Percentiles rank a stretch among this genome's conserved stretches.
Conservation (phyloP, 1,140 invertebrate genomes). For the Pollicipes pollicipes region DNA sequence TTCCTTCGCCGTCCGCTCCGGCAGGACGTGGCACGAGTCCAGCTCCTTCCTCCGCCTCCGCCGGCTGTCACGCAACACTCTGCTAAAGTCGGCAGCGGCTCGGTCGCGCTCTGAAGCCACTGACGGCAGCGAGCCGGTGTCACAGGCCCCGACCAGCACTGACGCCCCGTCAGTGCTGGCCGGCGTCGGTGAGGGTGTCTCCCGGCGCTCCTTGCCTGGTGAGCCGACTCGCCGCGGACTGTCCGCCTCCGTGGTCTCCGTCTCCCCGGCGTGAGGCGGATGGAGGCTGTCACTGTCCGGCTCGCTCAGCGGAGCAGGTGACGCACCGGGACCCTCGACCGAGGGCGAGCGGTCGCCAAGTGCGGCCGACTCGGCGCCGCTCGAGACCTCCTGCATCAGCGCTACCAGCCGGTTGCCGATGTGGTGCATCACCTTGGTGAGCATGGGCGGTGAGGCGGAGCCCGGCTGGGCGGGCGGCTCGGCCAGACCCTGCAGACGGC, state of each 20-base stretch:
- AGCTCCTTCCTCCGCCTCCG: not conserved
- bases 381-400: constrained; percentile 75
- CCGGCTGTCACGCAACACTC: not conserved
- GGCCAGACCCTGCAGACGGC: not conserved
- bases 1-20: too few relatives aligned
- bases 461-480: not conserved
- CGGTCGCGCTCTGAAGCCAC: not conserved
- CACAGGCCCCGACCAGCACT: not conserved
- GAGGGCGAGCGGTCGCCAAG: constrained; percentile 9
- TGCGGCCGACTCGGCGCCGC: constrained; percentile 16
- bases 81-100: not conserved
- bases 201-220: too few relatives aligned
- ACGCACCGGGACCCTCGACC: not conserved
- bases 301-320: constrained; percentile 25
- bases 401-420: constrained; percentile 73
- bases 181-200: too few relatives aligned
- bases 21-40: not conserved
- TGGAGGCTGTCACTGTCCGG: not conserved
- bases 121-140: not conserved
- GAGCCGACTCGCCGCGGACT: too few relatives aligned
- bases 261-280: not conserved
- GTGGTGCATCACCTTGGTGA: constrained; percentile 80
- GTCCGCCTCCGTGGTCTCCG: too few relatives aligned
- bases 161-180: too few relatives aligned
- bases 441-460: constrained; percentile 48